These are phyloP conservation scores for Leuciscus waleckii DNA, from an alignment of 2,797 vertebrate species.

Conservation along the genomic window DNA sequence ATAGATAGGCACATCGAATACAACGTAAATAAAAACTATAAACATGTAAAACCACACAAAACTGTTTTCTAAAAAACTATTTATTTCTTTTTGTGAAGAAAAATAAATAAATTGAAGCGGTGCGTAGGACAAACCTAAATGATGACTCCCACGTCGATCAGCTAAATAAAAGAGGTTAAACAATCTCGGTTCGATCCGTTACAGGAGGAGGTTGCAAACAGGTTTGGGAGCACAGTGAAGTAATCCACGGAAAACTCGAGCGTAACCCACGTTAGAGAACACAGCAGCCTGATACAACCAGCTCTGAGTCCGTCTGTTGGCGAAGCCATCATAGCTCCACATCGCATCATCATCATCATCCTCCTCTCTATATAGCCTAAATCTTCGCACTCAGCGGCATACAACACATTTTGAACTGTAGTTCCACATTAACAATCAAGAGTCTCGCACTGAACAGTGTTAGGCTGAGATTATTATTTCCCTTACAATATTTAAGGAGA, in stretches of 20 bases:
- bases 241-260: conserved; percentile 31
- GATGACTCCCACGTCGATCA: conserved; percentile 55
- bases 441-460: conserved; percentile 84
- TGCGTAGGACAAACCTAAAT: conserved; percentile 66
- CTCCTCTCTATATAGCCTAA: background rate
- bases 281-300: conserved; percentile 4
- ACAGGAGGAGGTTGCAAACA: conserved; percentile 39
- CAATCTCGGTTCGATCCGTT: conserved; percentile 54
- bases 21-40: background rate
- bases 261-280: conserved; percentile 49
- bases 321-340: conserved; percentile 9
- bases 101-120: conserved; percentile 20
- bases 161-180: conserved; percentile 29
- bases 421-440: conserved; percentile 74
- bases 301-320: background rate
- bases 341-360: conserved; percentile 10
- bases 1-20: background rate
- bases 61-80: background rate
- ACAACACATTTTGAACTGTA: background rate
- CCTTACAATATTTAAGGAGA: conserved; percentile 75
- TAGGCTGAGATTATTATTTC: conserved; percentile 83
- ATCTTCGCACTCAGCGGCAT: background rate
- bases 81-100: background rate
- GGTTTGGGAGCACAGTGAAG: conserved; percentile 22
- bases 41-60: background rate